These are phyloP conservation scores for Odocoileus virginianus DNA, from an alignment of 2,113 vertebrate genomes.

Conservation along the genomic window DNA sequence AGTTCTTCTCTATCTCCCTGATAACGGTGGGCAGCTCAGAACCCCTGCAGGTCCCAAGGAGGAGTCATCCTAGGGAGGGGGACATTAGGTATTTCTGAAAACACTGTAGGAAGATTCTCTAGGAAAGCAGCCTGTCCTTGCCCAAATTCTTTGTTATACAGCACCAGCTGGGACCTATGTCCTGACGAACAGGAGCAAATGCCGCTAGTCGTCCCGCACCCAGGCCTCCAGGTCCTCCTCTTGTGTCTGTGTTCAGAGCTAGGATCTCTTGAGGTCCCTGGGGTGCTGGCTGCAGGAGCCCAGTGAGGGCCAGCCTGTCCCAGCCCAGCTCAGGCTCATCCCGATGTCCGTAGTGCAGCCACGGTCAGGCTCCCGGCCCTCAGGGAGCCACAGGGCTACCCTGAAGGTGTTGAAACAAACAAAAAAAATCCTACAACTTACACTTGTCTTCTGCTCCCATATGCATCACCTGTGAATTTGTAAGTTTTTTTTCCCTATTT, in stretches of 20 bases:
- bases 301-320: too few relatives aligned
- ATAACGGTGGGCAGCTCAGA: too few relatives aligned
- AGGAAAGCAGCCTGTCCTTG: not conserved
- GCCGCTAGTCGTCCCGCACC: fast-evolving
- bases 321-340: not conserved
- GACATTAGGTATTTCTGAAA: not conserved
- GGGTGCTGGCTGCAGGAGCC: too few relatives aligned
- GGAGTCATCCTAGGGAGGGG: not conserved
- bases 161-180: not conserved
- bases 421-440: not conserved
- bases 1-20: not conserved
- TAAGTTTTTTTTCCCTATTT: not conserved
- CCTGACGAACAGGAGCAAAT: not conserved
- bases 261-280: not conserved
- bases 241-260: not conserved
- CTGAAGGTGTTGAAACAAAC: not conserved
- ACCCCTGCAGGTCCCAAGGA: not conserved
- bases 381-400: not conserved
- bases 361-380: fast-evolving
- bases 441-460: not conserved
- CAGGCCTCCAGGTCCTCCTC: not conserved
- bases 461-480: not conserved
- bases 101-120: not conserved
- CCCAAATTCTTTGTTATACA: not conserved
- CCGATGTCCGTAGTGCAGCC: not conserved